Base-by-base conservation (phyloP, 2,797 vertebrate genomes). In the Natrix natrix region DNA sequence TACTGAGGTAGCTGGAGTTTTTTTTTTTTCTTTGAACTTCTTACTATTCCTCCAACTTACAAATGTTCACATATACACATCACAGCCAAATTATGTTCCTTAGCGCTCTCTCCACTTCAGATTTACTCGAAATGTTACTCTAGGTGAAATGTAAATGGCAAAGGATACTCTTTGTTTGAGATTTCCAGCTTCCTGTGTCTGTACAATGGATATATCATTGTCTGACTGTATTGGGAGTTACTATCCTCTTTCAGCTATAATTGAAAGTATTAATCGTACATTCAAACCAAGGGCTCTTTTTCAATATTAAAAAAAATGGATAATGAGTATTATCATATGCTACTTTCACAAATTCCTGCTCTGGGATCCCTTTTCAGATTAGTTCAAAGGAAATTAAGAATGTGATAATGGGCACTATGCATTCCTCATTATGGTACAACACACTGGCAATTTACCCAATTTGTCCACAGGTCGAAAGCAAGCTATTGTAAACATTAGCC, bases 361-460 rank as follows among this genome's bases (percentile, higher is more conserved):
- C 43, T 90, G 92, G 87, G 92, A 90, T 88, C 78, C 0, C 61
- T 94, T 95, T 94, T 95, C 59, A 92, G 22, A 90, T 93, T 48
- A 63, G 89, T 95, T 93, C 92, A 95, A 69, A 0, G 93, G 14
- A 96, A 95, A 95, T 95, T 94, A 95, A 90, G 8, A 92, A 93
- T 24, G 56, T 1, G 0, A 89, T 94, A 95, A 95, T 86, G 92
- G 54, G 28, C 28, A 92, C 4, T 63, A 66, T 93, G 74, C 90
- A 93, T 93, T 92, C n/a, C 92, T 95, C 78, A 93, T 93, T 95
- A 95, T 0, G 1, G 17, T 60, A 63, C 56, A 89, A 8, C 56
- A 63, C 63, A 90, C 86, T 56, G 92, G 56, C 1, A 92, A 86
- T 59, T 59, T 87, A 20, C 37, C 8, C 91, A 52, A 56, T 26